Conservation (phyloP, 2,888 invertebrate genomes). For the Napeogenes sylphis region DNA sequence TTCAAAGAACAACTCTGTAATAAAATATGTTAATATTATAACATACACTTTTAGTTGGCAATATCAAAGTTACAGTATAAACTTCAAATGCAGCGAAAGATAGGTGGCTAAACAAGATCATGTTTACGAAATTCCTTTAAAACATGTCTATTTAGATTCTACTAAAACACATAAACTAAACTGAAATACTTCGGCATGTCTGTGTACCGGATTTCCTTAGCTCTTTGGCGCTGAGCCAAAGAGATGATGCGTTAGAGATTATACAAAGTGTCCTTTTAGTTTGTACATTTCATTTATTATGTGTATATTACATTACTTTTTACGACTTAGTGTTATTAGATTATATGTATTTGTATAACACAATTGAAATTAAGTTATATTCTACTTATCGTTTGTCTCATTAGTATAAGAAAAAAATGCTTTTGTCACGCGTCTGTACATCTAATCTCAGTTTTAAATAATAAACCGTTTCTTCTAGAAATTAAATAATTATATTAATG, state of each 20-base stretch:
- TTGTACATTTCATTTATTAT: not conserved
- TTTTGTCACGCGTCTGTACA: too few species aligned
- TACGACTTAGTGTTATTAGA: too few species aligned
- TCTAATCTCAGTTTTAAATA: too few species aligned
- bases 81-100: not conserved
- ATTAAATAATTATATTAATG: too few species aligned
- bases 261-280: not conserved
- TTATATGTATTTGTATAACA: too few species aligned
- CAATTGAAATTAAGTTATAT: too few species aligned
- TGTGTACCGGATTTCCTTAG: slow-evolving; percentile 5
- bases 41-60: not conserved
- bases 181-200: slow-evolving; percentile 2
- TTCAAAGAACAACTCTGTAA: too few species aligned
- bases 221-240: slow-evolving; percentile 4
- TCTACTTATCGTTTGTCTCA: too few species aligned
- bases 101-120: not conserved
- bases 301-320: not conserved
- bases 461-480: too few species aligned
- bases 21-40: not conserved
- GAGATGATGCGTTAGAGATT: slow-evolving; percentile 2
- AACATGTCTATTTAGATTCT: slow-evolving; percentile 7
- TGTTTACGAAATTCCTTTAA: not conserved
- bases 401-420: too few species aligned
- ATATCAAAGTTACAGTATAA: not conserved
- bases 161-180: slow-evolving; percentile 5